Conservation (phyloP, 2,888 invertebrate genomes). For the Eristalis tenax region DNA sequence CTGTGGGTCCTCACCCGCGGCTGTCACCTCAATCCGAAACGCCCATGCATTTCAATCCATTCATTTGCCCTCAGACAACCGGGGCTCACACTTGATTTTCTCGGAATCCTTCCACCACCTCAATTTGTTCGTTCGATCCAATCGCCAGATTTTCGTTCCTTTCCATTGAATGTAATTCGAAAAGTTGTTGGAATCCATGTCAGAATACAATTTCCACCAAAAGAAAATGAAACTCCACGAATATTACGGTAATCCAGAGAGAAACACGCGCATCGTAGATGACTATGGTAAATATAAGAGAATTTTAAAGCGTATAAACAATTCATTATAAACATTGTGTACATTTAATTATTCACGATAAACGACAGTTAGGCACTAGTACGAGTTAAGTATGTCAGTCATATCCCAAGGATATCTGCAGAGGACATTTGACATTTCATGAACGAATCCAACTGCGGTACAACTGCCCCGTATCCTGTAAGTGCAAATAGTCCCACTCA, state of each 20-base stretch:
- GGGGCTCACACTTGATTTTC: too few species aligned
- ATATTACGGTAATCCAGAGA: neutral
- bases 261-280: neutral
- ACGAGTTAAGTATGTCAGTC: conserved; percentile 23
- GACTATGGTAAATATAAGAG: neutral
- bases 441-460: conserved; percentile 33
- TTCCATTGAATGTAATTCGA: neutral
- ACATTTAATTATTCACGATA: neutral
- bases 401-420: conserved; percentile 63
- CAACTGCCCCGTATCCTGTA: conserved; percentile 36
- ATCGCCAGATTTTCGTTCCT: too few species aligned
- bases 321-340: neutral
- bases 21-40: too few species aligned
- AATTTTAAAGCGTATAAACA: neutral
- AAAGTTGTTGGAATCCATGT: neutral
- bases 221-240: neutral
- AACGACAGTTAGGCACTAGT: neutral
- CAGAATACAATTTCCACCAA: neutral
- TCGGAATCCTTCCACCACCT: too few species aligned
- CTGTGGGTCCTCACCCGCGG: too few species aligned
- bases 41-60: too few species aligned
- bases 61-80: too few species aligned
- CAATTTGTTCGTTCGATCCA: too few species aligned
- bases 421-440: conserved; percentile 38
- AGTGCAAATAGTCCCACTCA: conserved; percentile 10